These are phyloP conservation scores for Myoxocephalus aenaeus DNA, from an alignment of 2,797 vertebrate genomes.

Conservation along the genomic window DNA sequence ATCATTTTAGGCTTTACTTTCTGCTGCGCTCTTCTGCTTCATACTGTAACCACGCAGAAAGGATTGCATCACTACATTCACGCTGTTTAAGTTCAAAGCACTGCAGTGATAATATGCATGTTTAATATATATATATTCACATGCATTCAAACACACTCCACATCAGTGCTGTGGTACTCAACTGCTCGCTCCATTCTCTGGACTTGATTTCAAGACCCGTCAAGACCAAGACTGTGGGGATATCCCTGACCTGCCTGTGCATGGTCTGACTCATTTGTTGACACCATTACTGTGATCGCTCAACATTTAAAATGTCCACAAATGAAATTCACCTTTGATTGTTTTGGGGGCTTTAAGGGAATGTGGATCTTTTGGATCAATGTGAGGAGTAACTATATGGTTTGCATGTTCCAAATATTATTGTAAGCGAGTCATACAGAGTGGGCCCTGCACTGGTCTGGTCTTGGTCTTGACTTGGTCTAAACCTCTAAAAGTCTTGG, in stretches of 20 bases:
- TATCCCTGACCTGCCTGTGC: neutral
- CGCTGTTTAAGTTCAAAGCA: neutral
- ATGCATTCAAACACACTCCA: neutral
- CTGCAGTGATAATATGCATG: neutral
- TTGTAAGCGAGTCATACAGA: neutral
- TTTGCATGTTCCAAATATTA: neutral
- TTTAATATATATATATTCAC: neutral
- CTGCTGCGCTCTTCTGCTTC: neutral
- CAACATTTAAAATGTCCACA: neutral
- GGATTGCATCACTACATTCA: slow-evolving; percentile 34
- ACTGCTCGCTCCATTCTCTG: neutral
- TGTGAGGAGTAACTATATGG: neutral
- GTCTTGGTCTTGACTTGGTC: no score
- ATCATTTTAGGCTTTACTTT: neutral
- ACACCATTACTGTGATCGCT: neutral
- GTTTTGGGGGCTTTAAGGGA: neutral
- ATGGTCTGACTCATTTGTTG: neutral
- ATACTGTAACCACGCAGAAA: slow-evolving; percentile 6
- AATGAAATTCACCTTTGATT: neutral
- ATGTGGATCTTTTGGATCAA: neutral
- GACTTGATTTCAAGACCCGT: neutral
- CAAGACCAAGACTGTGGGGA: neutral
- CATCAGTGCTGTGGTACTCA: neutral
- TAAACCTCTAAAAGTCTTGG: no score
- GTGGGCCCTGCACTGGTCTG: neutral